Percentiles rank a stretch among this genome's conserved stretches.
Evolutionary conservation across 1,140 invertebrate genomes (phyloP).

Genomic region (Venturia canescens): DNA sequence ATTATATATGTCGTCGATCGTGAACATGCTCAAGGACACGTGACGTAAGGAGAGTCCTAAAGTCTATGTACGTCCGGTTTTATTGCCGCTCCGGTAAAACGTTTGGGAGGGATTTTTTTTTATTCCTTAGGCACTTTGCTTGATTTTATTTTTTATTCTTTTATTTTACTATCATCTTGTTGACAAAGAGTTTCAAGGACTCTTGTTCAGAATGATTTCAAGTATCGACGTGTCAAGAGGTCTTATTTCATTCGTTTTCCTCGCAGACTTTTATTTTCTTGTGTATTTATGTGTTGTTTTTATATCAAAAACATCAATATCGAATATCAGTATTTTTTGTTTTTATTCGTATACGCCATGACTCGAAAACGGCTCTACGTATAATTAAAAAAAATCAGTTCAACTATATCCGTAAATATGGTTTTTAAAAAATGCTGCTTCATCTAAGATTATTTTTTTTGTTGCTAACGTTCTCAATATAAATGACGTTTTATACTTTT

Average conservation of each 20-base stretch:
- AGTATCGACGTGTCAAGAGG: neutral
- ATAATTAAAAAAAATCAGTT: no score
- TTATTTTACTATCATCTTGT: neutral
- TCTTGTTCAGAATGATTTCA: neutral
- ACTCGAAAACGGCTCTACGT: no score
- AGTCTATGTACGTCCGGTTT: neutral
- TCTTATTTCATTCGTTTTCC: neutral
- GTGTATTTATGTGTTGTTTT: no score
- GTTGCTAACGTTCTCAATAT: no score
- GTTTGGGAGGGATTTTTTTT: neutral
- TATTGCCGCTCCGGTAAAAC: neutral
- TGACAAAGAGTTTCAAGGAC: neutral
- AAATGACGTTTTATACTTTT: no score
- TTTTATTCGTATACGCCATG: no score
- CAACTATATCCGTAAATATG: no score
- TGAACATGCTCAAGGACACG: conserved; percentile 24
- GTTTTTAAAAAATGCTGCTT: no score
- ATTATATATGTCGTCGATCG: neutral
- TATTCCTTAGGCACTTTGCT: neutral
- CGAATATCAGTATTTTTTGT: no score
- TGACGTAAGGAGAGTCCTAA: neutral
- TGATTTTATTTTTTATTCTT: conserved; percentile 20
- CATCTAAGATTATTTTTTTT: no score
- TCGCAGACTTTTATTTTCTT: neutral
- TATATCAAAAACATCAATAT: no score